Percentiles rank a stretch among this genome's conserved stretches.
These are phyloP conservation scores for Blastomussa wellsi DNA, from an alignment of 92 coral and sea anemone species.

Conservation along the genomic window DNA sequence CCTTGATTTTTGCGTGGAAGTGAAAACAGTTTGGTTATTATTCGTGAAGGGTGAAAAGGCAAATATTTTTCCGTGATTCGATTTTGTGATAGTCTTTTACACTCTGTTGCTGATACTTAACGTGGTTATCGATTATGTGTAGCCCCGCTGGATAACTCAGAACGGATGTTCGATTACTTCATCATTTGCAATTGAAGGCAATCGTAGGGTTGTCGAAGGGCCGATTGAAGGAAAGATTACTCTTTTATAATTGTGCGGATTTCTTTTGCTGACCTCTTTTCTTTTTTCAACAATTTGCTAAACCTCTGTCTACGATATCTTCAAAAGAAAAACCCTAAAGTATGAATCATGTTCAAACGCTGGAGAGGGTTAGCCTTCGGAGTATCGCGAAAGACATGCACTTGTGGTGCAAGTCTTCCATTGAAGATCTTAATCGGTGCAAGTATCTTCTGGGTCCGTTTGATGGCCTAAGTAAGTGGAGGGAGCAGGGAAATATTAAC, in stretches of 20 bases:
- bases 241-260: no score
- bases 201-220: not conserved
- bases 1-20: no score
- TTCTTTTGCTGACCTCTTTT: not conserved
- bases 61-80: no score
- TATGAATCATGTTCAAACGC: constrained; percentile 47
- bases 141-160: not conserved
- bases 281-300: not conserved
- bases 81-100: no score
- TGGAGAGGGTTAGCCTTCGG: constrained; percentile 52
- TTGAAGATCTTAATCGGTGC: constrained; percentile 39
- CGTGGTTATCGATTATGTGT: not conserved
- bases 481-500: no score
- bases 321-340: not conserved
- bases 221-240: no score
- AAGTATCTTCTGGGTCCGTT: constrained; percentile 78
- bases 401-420: constrained; percentile 46
- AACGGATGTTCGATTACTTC: constrained; percentile 29
- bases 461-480: constrained; percentile 68
- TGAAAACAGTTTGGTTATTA: no score
- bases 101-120: no score
- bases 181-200: constrained; percentile 2
- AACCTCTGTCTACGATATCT: not conserved
- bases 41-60: no score
- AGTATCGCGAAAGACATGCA: constrained; percentile 70